Evolutionary conservation across 2,888 invertebrate genomes (phyloP).

Genomic region (Iselma pallidipennis): DNA sequence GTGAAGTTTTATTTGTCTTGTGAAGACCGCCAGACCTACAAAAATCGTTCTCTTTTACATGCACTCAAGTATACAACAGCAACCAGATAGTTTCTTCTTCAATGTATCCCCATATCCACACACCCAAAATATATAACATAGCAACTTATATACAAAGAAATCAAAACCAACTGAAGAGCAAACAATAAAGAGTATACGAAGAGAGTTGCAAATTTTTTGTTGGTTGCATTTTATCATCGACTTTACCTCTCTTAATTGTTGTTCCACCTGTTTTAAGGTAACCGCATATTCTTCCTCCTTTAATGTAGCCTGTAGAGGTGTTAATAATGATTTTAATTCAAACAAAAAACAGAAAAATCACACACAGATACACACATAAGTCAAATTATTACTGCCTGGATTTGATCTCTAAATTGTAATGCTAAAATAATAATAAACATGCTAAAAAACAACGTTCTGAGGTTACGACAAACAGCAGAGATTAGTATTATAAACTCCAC

Average conservation of each 20-base stretch:
- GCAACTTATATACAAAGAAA: background rate
- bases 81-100: too few relatives aligned
- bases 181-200: background rate
- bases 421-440: constrained; percentile 10
- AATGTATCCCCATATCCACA: too few relatives aligned
- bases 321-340: constrained; percentile 49
- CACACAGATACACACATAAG: constrained; percentile 27
- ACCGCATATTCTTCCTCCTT: constrained; percentile 93
- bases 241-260: constrained; percentile 91
- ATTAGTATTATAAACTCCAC: constrained; percentile 16
- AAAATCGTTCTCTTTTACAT: too few relatives aligned
- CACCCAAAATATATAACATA: background rate
- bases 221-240: background rate
- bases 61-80: too few relatives aligned
- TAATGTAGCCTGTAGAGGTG: constrained; percentile 81
- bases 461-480: constrained; percentile 20
- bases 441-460: constrained; percentile 10
- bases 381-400: constrained; percentile 29
- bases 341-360: constrained; percentile 47
- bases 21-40: too few relatives aligned
- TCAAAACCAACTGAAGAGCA: constrained; percentile 4
- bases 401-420: constrained; percentile 11
- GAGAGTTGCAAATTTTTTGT: background rate
- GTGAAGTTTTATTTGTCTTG: too few relatives aligned
- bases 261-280: constrained; percentile 87